Evolutionary conservation across 2,888 invertebrate genomes (phyloP).

Genomic region (Troides oblongomaculatus): DNA sequence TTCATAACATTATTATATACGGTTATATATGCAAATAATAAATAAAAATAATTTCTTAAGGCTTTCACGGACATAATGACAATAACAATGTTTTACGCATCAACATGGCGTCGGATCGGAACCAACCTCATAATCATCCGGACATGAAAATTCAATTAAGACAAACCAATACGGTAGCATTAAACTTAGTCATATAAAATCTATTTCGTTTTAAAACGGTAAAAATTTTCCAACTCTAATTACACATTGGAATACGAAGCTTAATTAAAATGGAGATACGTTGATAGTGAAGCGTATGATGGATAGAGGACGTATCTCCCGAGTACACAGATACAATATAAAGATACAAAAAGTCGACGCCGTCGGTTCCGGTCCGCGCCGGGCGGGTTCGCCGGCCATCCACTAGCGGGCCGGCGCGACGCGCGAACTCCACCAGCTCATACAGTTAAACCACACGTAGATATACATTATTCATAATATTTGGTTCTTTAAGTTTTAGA

Average conservation of each 20-base stretch:
- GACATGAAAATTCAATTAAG: too few species aligned
- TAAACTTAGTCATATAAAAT: too few species aligned
- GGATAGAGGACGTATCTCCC: too few species aligned
- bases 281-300: too few species aligned
- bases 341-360: conserved; percentile 9
- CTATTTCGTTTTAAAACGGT: too few species aligned
- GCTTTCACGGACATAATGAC: background rate
- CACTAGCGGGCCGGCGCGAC: conserved; percentile 54
- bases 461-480: conserved; percentile 70
- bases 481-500: conserved; percentile 62
- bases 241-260: too few species aligned
- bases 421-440: conserved; percentile 48
- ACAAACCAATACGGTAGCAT: too few species aligned
- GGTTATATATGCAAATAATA: background rate
- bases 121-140: conserved; percentile 3
- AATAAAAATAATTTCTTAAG: conserved; percentile 8
- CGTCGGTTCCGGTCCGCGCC: conserved; percentile 6
- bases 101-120: conserved; percentile 9
- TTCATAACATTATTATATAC: conserved; percentile 8
- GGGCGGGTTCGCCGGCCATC: conserved; percentile 43
- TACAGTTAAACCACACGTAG: conserved; percentile 70
- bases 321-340: background rate
- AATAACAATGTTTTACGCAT: background rate
- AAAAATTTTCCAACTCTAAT: too few species aligned
- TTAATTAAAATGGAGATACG: too few species aligned